These are phyloP conservation scores for Avahi laniger DNA, from an alignment of 2,797 vertebrate species.

Conservation along the genomic window DNA sequence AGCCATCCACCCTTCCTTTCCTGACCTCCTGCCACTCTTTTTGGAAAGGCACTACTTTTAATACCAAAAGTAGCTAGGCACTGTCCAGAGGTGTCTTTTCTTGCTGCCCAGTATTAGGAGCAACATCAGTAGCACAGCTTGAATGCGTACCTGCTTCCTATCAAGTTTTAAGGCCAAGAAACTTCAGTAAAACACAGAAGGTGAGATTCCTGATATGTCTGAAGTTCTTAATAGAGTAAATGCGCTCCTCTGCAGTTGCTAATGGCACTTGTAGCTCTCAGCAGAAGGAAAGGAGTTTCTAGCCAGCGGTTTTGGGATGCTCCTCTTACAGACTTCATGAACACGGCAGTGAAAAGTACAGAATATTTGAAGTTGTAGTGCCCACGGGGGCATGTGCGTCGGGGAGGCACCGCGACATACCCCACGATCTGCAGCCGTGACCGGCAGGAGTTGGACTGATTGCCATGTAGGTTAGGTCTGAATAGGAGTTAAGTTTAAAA, in stretches of 20 bases:
- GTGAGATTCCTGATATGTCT: neutral
- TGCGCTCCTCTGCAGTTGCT: no score
- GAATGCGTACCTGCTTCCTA: neutral
- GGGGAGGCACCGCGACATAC: rapidly evolving
- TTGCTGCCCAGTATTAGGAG: neutral
- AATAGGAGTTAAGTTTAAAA: neutral
- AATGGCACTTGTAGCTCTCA: neutral
- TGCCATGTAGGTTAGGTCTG: neutral
- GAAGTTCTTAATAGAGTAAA: neutral
- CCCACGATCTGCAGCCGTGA: neutral
- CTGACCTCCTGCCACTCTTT: neutral
- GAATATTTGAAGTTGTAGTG: neutral
- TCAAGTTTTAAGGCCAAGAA: neutral
- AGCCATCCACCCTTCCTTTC: neutral
- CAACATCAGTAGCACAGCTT: neutral
- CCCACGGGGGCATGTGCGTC: neutral
- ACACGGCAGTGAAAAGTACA: no score
- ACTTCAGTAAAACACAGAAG: neutral
- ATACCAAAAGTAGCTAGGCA: neutral
- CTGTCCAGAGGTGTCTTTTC: neutral
- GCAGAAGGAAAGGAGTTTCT: neutral
- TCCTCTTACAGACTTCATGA: neutral
- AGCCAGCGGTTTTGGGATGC: neutral
- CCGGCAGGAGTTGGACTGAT: neutral
- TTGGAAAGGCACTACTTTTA: neutral